Percentiles rank a stretch among this genome's conserved stretches.
phyloP scores from a whole-genome alignment of 2,113 vertebrate genomes.

The Limnothrissa miodon region DNA sequence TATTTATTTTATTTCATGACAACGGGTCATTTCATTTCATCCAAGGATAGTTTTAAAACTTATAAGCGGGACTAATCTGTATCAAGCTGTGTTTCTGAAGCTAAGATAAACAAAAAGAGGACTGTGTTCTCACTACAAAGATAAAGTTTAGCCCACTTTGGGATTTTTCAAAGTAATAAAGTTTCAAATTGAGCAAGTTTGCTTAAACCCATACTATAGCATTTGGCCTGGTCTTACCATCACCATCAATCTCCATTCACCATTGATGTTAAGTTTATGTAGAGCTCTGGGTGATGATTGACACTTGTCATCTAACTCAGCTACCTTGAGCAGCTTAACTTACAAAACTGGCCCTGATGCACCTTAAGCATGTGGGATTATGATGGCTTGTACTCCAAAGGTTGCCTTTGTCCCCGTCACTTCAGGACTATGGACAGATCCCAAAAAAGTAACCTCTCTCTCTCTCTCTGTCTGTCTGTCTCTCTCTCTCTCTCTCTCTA shows the following conservation, averaged over 20 bases:
- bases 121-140: not conserved
- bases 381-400: too few species aligned
- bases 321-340: too few species aligned
- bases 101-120: not conserved
- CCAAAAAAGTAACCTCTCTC: not conserved
- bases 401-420: not conserved
- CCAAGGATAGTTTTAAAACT: not conserved
- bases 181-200: not conserved
- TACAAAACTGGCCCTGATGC: too few species aligned
- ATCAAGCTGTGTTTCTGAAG: not conserved
- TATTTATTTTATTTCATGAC: not conserved
- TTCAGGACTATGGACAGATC: not conserved
- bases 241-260: not conserved
- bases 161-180: not conserved
- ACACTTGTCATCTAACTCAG: not conserved
- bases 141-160: not conserved
- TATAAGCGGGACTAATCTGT: not conserved
- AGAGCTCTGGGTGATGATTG: not conserved
- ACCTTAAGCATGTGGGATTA: too few species aligned
- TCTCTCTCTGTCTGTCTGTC: not conserved
- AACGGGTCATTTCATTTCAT: not conserved
- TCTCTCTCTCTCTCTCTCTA: constrained; percentile 47
- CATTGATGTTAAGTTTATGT: not conserved
- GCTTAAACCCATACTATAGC: not conserved
- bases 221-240: not conserved